Base-by-base conservation (phyloP, 2,113 vertebrate species). In the Hiodon alosoides region DNA sequence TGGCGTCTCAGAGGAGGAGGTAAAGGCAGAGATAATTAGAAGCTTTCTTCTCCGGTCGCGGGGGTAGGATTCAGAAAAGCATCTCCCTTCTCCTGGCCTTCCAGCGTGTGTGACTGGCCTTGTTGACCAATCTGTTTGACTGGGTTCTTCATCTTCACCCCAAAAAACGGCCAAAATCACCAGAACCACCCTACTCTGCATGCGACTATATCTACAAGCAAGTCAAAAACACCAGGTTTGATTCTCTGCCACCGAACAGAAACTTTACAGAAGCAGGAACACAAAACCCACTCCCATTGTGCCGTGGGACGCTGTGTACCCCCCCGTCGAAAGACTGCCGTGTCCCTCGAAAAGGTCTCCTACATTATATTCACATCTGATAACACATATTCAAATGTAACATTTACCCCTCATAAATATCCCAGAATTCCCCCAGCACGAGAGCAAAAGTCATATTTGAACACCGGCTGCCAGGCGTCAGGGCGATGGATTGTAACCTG, bases 341-440 rank as follows among this genome's bases (percentile, higher is more conserved):
- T 54, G 67, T 69, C 69, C 64, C 13, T 61, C 52, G 61, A 79
- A 84, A 84, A 84, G 76, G 80, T 79, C 72, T 61, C 71, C 67
- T 51, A 61, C 57, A 77, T 71, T 72, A 72, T 76, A 77, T 62
- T 71, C 65, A 67, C 48, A 83, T 69, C 78, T 81, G 62, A 78
- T 79, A 78, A 81, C 66, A 75, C 61, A 81, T 77, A 78, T 73
- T 71, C 74, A 81, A 66, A 57, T 61, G 74, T 73, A 73, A 50
- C 54, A 79, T 71, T 68, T 74, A 77, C 74, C 77, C 48, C 51
- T n/a, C 4, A 77, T 46, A 14, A 73, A 76, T 72, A 65, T 67
- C 50, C 55, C 67, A 62, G 51, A 67, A 5, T 59, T 62, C 59
- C 76, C 73, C 9, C 46, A 68, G 70, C 69, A 55, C 46, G 53